These are phyloP conservation scores for Apteryx owenii DNA, from an alignment of 2,113 vertebrate genomes.

Conservation along the genomic window DNA sequence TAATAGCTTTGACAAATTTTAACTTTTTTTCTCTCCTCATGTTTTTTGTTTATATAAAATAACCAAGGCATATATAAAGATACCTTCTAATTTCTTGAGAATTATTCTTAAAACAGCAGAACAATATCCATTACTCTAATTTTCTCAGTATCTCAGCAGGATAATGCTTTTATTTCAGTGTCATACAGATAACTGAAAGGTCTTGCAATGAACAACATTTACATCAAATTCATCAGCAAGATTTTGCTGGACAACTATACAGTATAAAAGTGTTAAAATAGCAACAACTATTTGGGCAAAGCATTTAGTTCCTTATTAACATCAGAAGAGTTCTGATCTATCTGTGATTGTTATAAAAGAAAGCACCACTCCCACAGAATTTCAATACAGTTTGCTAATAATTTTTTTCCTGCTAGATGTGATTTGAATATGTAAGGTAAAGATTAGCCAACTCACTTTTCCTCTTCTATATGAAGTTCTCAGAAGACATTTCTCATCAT, in stretches of 20 bases:
- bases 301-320: not conserved
- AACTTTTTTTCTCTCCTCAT: not conserved
- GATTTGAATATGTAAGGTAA: not conserved
- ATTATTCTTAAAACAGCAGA: not conserved
- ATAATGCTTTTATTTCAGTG: not conserved
- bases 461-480: conserved; percentile 86
- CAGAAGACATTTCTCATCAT: conserved; percentile 83
- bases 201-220: not conserved
- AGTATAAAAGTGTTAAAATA: not conserved
- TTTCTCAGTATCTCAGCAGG: not conserved
- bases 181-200: not conserved
- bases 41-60: not conserved
- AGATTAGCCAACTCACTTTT: conserved; percentile 71
- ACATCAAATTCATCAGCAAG: not conserved
- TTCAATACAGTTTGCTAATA: not conserved
- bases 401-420: not conserved
- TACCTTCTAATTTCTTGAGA: not conserved
- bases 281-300: not conserved
- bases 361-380: not conserved
- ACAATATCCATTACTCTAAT: not conserved
- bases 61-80: not conserved
- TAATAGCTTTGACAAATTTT: not conserved
- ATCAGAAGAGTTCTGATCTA: not conserved
- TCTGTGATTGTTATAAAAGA: not conserved
- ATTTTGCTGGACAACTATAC: not conserved